Base-by-base conservation (phyloP, 2,113 vertebrate genomes). In the Pseudonaja textilis region DNA sequence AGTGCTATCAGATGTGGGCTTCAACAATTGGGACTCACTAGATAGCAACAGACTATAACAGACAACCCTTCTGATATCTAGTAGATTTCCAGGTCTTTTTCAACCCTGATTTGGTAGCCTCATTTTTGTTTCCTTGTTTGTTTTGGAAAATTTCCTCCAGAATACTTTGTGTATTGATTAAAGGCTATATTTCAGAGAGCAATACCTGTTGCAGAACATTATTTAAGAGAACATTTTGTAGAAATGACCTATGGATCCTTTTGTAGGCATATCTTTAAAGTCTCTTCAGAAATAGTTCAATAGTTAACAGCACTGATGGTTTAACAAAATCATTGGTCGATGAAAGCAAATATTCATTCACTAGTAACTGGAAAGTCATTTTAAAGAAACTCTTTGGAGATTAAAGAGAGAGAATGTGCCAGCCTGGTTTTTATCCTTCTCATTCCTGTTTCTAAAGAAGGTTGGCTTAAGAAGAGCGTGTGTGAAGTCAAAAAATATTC, bases 341-440 rank as follows among this genome's bases (percentile, higher is more conserved):
- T 20, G 42, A 74, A 86, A 90, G 81, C 55, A 23, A 85, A 52
- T 45, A 29, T 89, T 61, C 74, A 39, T 39, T 93, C 69, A 12
- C 23, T 7, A 56, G 34, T 81, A 55, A 88, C 45, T 90, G 26
- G 55, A 61, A 86, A 89, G 34, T 57, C 55, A 74, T 90, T 89
- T n/a, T 56, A 61, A 47, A 61, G n/a, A 93, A 90, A 25, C n/a
- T 34, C 59, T 61, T 89, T 54, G 88, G 92, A 92, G 26, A 25
- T 45, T 34, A 81, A 90, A 90, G 52, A 29, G 92, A 61, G 59
- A 90, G 88, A 59, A 90, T 86, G 50, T 93, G n/a, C 81, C 55
- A 64, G 34, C 26, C 55, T 29, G 45, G 39, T 91, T 42, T 57
- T 42, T 29, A 23, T 6, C 45, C n/a, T 22, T 56, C 87, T 50